Conservation (phyloP, 2,888 invertebrate genomes). For the Microctonus aethiopoides region DNA sequence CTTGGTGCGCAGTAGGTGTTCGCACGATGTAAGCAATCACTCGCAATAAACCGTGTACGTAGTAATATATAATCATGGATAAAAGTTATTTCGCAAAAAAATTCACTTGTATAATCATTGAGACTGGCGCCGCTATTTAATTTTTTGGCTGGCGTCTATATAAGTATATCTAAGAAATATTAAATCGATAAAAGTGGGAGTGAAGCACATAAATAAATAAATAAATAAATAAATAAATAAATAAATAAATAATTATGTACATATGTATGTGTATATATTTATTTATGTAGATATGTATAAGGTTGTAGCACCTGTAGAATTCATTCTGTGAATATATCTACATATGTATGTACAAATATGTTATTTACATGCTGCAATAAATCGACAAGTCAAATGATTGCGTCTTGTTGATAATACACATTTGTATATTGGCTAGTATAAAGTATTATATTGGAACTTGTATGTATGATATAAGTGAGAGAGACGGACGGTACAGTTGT, state of each 20-base stretch:
- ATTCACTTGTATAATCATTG: constrained; percentile 46
- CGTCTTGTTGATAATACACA: constrained; percentile 15
- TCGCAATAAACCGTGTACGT: constrained; percentile 47
- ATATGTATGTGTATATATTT: neutral
- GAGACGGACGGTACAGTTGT: too few relatives aligned
- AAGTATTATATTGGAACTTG: constrained; percentile 4
- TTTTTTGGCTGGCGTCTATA: constrained; percentile 5
- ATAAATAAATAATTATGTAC: too few relatives aligned
- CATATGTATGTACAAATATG: neutral
- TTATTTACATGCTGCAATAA: neutral
- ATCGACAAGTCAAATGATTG: constrained; percentile 3
- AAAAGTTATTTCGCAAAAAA: constrained; percentile 37
- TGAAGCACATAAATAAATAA: too few relatives aligned
- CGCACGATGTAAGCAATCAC: constrained; percentile 40
- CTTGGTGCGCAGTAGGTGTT: constrained; percentile 26
- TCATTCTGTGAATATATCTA: too few relatives aligned
- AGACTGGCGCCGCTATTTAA: constrained; percentile 46
- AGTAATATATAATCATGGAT: constrained; percentile 52
- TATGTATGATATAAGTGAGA: constrained; percentile 19
- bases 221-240: too few relatives aligned
- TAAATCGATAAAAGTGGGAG: neutral
- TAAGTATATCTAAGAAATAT: neutral
- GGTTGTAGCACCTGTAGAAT: too few relatives aligned
- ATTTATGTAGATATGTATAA: neutral
- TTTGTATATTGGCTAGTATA: neutral